Conservation (phyloP, 2,797 vertebrate species). For the Acanthis flammea region DNA sequence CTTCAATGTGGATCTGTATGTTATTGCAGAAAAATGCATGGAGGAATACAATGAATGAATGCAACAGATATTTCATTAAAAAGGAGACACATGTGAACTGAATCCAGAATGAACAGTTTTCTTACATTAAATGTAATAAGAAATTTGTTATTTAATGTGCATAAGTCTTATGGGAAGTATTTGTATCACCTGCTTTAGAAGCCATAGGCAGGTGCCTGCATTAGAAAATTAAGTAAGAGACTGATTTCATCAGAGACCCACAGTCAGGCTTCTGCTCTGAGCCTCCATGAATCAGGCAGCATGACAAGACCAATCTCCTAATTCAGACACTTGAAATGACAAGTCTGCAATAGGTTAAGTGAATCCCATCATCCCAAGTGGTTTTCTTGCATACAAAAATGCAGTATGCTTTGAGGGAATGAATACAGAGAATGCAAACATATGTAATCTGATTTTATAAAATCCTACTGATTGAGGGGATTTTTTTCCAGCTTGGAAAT, state of each 20-base stretch:
- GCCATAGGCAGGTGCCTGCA: background rate
- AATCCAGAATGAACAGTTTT: background rate
- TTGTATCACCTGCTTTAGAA: background rate
- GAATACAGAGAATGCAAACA: background rate
- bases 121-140: background rate
- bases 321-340: background rate
- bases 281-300: background rate
- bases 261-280: background rate
- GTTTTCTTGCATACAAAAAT: background rate
- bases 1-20: background rate
- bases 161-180: background rate
- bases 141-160: background rate
- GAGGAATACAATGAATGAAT: background rate
- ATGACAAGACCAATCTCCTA: background rate
- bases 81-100: background rate
- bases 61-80: accelerated
- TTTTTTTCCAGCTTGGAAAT: background rate
- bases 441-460: background rate
- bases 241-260: background rate
- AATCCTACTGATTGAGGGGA: background rate
- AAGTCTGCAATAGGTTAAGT: background rate
- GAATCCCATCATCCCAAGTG: background rate
- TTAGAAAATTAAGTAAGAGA: background rate
- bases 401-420: background rate
- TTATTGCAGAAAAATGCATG: background rate